phyloP scores from a whole-genome alignment of 2,888 invertebrate species.

The Phymatocera aterrima region DNA sequence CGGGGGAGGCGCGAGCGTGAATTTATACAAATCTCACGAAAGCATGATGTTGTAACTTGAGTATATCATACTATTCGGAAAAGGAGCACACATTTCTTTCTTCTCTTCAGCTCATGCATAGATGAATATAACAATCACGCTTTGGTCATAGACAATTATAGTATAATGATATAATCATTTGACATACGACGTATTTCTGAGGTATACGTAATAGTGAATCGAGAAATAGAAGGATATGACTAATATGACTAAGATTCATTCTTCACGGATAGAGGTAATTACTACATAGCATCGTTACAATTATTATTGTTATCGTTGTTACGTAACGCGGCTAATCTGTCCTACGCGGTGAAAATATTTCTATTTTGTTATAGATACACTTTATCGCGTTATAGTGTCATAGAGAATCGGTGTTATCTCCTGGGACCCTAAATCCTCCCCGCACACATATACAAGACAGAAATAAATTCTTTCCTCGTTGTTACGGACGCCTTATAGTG shows the following conservation, averaged over 20 bases:
- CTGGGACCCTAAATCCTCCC: not conserved
- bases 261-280: not conserved
- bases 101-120: too few relatives aligned
- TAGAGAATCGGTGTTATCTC: not conserved
- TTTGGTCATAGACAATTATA: too few relatives aligned
- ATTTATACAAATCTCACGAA: too few relatives aligned
- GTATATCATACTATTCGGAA: too few relatives aligned
- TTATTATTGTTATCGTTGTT: not conserved
- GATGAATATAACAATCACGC: too few relatives aligned
- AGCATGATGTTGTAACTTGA: too few relatives aligned
- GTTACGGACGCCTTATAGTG: not conserved
- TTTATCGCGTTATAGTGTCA: not conserved
- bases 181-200: too few relatives aligned
- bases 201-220: too few relatives aligned
- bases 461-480: not conserved
- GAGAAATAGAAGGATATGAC: too few relatives aligned
- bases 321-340: not conserved
- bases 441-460: not conserved
- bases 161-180: too few relatives aligned
- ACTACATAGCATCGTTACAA: not conserved
- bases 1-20: too few relatives aligned
- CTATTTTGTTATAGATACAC: not conserved
- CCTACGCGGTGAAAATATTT: not conserved
- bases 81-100: too few relatives aligned
- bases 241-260: not conserved